A percentile compares a stretch with the other conserved stretches of the same genome.
These are phyloP conservation scores for Felis chaus DNA, from an alignment of 2,113 vertebrate species.

Conservation along the genomic window DNA sequence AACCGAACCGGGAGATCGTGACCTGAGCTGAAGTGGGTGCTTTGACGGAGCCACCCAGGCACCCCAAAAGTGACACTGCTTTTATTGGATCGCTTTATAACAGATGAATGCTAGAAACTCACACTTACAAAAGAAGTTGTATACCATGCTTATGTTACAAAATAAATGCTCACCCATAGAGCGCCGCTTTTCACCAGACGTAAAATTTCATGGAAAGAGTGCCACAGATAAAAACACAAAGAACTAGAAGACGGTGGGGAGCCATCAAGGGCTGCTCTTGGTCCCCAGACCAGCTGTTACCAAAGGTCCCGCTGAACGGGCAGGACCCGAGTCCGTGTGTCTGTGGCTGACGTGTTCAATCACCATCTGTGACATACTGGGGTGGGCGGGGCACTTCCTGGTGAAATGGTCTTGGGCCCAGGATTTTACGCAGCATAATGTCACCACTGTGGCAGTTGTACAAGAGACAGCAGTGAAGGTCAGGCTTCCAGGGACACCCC, in stretches of 20 bases:
- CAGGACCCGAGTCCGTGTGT: fast-evolving
- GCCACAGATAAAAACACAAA: not conserved
- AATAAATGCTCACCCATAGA: not conserved
- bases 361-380: not conserved
- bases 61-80: not conserved
- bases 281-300: not conserved
- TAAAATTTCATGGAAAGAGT: not conserved
- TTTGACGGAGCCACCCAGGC: too few relatives aligned
- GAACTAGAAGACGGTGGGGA: not conserved
- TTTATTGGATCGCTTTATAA: not conserved
- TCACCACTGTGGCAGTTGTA: fast-evolving
- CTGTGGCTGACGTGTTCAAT: not conserved
- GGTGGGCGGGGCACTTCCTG: not conserved
- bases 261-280: not conserved
- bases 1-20: too few relatives aligned
- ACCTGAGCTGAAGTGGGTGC: too few relatives aligned
- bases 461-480: not conserved
- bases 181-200: not conserved
- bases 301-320: not conserved
- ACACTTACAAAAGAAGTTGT: not conserved
- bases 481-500: not conserved
- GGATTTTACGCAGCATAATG: not conserved
- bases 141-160: not conserved
- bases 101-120: not conserved
- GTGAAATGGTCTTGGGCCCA: not conserved